phyloP scores from a whole-genome alignment of 1,140 invertebrate species.

The Zaprionus tsacasi region DNA sequence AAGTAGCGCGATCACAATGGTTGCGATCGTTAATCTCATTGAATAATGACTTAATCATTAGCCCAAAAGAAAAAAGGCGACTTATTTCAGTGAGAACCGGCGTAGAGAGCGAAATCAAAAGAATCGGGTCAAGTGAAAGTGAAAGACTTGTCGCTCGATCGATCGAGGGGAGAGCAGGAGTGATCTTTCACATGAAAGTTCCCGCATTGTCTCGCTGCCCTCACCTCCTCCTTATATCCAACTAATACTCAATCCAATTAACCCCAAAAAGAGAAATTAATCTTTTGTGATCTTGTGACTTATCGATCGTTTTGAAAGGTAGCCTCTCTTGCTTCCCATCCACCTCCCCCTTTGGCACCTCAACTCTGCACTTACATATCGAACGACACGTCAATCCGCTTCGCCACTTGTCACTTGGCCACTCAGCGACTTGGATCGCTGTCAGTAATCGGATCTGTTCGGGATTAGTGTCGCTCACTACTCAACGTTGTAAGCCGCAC shows the following conservation, averaged over 20 bases:
- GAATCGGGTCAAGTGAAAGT: conserved; percentile 2
- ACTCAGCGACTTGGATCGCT: conserved; percentile 45
- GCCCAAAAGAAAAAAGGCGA: conserved; percentile 11
- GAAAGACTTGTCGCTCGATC: conserved; percentile 3
- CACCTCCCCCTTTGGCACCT: neutral
- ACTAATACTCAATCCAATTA: conserved; percentile 5
- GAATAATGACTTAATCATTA: conserved; percentile 63
- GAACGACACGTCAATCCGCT: conserved; percentile 36
- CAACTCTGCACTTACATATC: conserved; percentile 8
- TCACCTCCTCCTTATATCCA: neutral
- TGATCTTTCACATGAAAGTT: neutral
- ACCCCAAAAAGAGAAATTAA: conserved; percentile 1
- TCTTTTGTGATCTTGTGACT: neutral
- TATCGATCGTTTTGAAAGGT: neutral
- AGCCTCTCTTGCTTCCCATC: too few relatives aligned
- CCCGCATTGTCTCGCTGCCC: neutral
- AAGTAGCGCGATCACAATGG: conserved; percentile 5
- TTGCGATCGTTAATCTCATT: conserved; percentile 7
- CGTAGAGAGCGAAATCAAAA: conserved; percentile 5
- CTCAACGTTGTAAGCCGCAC: conserved; percentile 62
- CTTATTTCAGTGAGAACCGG: conserved; percentile 16
- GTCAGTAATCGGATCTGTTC: conserved; percentile 70
- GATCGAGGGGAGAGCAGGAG: neutral
- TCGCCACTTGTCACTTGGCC: conserved; percentile 64
- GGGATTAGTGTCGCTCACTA: conserved; percentile 73